Evolutionary conservation across 2,797 vertebrate genomes (phyloP).

Genomic region (Pseudomugil tenellus): DNA sequence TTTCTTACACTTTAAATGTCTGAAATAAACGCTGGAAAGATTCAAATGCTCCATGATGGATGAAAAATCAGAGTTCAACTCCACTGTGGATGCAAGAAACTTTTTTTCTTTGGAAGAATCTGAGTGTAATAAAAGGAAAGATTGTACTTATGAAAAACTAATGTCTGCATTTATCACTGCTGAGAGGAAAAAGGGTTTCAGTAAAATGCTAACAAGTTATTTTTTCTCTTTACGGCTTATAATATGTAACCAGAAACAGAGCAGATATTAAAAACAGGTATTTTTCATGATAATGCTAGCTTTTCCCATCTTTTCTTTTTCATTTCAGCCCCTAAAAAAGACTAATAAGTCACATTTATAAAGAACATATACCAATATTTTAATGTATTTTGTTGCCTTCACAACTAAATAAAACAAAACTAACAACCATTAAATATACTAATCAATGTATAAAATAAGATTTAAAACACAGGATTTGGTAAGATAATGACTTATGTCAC

Average conservation of each 20-base stretch:
- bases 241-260: not conserved
- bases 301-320: not conserved
- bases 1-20: constrained; percentile 10
- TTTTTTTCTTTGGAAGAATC: not conserved
- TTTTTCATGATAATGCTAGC: not conserved
- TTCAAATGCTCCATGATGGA: not conserved
- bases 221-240: not conserved
- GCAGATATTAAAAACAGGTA: not conserved
- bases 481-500: constrained; percentile 12
- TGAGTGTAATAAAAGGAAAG: not conserved
- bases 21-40: not conserved
- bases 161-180: not conserved
- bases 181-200: not conserved
- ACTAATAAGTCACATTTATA: not conserved
- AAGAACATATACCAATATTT: not conserved
- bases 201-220: not conserved
- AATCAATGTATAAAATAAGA: constrained; percentile 31
- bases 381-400: not conserved
- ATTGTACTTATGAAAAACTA: not conserved
- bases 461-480: constrained; percentile 5
- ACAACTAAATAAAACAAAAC: not conserved
- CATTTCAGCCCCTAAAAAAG: not conserved
- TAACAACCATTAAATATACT: not conserved
- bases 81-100: constrained; percentile 4
- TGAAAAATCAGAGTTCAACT: not conserved